A percentile compares a stretch with the other conserved stretches of the same genome.
These are phyloP conservation scores for Pteruthius melanotis DNA, from an alignment of 2,113 vertebrate species.

Conservation along the genomic window DNA sequence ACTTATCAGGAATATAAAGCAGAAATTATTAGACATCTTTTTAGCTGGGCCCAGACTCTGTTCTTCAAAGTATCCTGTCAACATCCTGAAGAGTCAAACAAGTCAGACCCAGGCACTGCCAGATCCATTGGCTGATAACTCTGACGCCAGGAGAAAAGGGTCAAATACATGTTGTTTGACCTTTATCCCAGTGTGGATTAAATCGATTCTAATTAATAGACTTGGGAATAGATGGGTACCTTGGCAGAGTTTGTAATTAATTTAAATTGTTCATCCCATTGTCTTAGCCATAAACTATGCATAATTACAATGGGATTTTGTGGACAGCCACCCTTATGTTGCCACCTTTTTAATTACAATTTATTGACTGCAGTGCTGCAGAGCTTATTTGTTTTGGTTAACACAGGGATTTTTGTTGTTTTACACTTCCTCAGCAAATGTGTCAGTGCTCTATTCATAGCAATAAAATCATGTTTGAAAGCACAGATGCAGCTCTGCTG, in stretches of 20 bases:
- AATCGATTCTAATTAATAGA: conserved; percentile 66
- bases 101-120: conserved; percentile 20
- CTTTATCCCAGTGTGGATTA: conserved; percentile 59
- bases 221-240: conserved; percentile 32
- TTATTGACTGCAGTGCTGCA: neutral
- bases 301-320: conserved; percentile 36
- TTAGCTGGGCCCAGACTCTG: neutral
- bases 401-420: neutral
- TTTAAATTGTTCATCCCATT: conserved; percentile 51
- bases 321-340: neutral
- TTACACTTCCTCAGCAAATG: neutral
- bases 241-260: conserved; percentile 45
- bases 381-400: conserved; percentile 22
- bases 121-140: conserved; percentile 38
- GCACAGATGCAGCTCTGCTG: neutral
- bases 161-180: conserved; percentile 53
- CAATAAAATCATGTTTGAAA: neutral
- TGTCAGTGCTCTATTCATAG: neutral
- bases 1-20: conserved; percentile 23
- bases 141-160: conserved; percentile 40
- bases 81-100: neutral
- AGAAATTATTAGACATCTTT: conserved; percentile 23
- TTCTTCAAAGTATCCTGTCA: neutral
- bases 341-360: conserved; percentile 34
- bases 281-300: conserved; percentile 41